Conservation (phyloP, 1,140 invertebrate species). For the Mycetomoellerius zeteki region DNA sequence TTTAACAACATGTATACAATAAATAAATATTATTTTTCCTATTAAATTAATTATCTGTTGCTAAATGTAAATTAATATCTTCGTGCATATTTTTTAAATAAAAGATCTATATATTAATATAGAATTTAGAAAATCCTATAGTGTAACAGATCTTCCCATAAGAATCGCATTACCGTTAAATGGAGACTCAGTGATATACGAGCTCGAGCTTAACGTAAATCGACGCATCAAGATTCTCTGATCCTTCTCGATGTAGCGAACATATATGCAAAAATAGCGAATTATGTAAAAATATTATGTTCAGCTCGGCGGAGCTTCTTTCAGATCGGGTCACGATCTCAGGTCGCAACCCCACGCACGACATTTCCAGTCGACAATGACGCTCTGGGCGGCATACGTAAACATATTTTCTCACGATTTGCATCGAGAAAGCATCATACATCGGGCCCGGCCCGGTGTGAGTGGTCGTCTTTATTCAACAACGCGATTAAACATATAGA, state of each 20-base stretch:
- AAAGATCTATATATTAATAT: background rate
- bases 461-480: constrained; percentile 16
- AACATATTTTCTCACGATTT: constrained; percentile 57
- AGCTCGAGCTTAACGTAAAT: constrained; percentile 41
- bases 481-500: constrained; percentile 37
- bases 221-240: constrained; percentile 14
- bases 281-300: constrained; percentile 57
- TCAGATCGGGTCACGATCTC: constrained; percentile 40
- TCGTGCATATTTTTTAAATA: background rate
- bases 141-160: constrained; percentile 19
- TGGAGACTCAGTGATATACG: constrained; percentile 29
- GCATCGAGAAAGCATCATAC: constrained; percentile 34
- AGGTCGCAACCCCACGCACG: constrained; percentile 42
- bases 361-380: constrained; percentile 60
- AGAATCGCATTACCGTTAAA: constrained; percentile 51
- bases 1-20: background rate
- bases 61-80: background rate
- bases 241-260: background rate
- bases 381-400: constrained; percentile 31
- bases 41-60: background rate
- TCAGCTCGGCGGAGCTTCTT: constrained; percentile 19
- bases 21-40: constrained; percentile 10
- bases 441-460: too few relatives aligned
- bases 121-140: background rate
- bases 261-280: constrained; percentile 47